phyloP scores from a whole-genome alignment of 2,113 vertebrate species.

The Colaptes auratus region DNA sequence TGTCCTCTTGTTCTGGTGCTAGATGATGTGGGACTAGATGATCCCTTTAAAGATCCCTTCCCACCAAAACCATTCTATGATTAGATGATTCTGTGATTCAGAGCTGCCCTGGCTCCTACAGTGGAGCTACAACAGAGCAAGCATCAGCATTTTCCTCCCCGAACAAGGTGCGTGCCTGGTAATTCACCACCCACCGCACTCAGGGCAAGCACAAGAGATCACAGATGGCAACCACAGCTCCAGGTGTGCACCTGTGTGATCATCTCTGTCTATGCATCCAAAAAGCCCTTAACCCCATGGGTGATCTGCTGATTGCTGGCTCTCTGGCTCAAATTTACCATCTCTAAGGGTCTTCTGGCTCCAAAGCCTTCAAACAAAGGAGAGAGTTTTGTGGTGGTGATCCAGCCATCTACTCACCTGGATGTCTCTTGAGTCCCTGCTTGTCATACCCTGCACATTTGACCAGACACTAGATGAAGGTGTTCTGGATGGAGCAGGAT shows the following conservation, averaged over 20 bases:
- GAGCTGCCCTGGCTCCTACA: background rate
- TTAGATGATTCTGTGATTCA: too few relatives aligned
- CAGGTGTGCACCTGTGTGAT: accelerated
- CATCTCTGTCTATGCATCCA: background rate
- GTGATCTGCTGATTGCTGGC: background rate
- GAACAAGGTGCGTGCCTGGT: background rate
- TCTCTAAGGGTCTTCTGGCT: background rate
- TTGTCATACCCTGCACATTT: background rate
- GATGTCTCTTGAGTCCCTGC: background rate
- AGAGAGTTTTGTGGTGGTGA: background rate
- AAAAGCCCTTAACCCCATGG: background rate
- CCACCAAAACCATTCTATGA: too few relatives aligned
- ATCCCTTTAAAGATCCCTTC: too few relatives aligned
- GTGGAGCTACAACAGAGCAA: background rate
- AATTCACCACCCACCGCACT: accelerated
- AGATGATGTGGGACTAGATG: too few relatives aligned
- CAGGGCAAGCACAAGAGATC: accelerated
- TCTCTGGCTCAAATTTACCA: background rate
- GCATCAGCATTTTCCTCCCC: background rate
- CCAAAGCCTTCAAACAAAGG: background rate
- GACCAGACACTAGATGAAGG: background rate
- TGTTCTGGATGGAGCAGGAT: background rate
- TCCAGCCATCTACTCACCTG: too few relatives aligned
- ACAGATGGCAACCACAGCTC: background rate
- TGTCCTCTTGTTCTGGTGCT: too few relatives aligned